These are phyloP conservation scores for Luffia ferchaultella DNA, from an alignment of 2,888 invertebrate species.

Conservation along the genomic window DNA sequence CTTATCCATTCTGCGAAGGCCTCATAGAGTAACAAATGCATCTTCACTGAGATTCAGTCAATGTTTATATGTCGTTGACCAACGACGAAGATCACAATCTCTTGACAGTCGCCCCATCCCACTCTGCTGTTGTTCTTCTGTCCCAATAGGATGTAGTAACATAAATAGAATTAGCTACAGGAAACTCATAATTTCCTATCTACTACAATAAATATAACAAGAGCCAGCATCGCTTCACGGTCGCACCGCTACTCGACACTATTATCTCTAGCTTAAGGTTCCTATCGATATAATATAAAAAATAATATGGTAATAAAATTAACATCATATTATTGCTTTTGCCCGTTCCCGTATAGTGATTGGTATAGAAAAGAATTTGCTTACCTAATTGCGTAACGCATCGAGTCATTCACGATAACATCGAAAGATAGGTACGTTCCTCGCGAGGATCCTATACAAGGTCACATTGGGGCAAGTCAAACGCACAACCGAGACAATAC, in stretches of 20 bases:
- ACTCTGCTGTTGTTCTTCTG: conserved; percentile 55
- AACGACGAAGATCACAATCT: conserved; percentile 64
- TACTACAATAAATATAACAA: conserved; percentile 62
- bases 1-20: conserved; percentile 66
- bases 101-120: conserved; percentile 58
- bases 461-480: conserved; percentile 60
- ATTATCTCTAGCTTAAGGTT: conserved; percentile 52
- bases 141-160: conserved; percentile 56
- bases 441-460: conserved; percentile 40
- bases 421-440: conserved; percentile 44
- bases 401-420: conserved; percentile 49
- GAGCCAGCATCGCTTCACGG: conserved; percentile 61
- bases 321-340: conserved; percentile 68
- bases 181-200: conserved; percentile 64
- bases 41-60: conserved; percentile 68
- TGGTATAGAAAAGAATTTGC: conserved; percentile 63
- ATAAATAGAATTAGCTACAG: conserved; percentile 62
- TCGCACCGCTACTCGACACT: conserved; percentile 58
- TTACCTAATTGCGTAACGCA: conserved; percentile 46
- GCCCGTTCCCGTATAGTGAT: conserved; percentile 68
- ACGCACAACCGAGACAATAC: conserved; percentile 64
- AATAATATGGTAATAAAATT: conserved; percentile 68
- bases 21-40: conserved; percentile 67
- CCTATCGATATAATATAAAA: conserved; percentile 57
- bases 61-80: conserved; percentile 67